These are phyloP conservation scores for Onychomys torridus DNA, from an alignment of 2,797 vertebrate genomes.

Conservation along the genomic window DNA sequence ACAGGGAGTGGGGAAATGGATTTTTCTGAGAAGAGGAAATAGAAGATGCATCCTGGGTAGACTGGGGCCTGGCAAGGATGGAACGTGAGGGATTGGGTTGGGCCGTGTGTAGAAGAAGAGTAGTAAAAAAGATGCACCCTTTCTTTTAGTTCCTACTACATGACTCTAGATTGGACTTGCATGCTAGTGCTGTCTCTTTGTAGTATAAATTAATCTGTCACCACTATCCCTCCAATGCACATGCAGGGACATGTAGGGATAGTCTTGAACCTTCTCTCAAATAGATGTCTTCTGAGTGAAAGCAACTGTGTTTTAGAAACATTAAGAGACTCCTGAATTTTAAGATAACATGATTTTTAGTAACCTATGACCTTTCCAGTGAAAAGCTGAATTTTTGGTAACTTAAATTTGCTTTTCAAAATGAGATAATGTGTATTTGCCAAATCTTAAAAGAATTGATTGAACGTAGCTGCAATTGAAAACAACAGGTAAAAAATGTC, in stretches of 20 bases:
- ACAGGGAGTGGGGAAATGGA: no score
- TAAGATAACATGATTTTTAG: neutral
- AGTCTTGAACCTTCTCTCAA: neutral
- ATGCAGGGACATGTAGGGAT: neutral
- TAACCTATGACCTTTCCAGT: neutral
- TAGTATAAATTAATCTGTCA: neutral
- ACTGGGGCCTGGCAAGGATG: no score
- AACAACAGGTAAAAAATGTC: neutral
- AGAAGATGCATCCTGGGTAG: no score
- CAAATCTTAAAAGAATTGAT: neutral
- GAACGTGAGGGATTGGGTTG: no score
- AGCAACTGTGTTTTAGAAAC: neutral
- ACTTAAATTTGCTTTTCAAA: neutral
- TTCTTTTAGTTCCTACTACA: neutral
- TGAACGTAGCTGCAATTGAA: neutral
- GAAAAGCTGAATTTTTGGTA: neutral
- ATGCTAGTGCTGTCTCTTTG: neutral
- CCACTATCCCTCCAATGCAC: neutral
- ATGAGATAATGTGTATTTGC: neutral
- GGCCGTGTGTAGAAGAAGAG: fast-evolving
- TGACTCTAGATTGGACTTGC: neutral
- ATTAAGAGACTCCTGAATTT: neutral
- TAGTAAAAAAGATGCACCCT: neutral
- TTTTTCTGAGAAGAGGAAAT: no score
- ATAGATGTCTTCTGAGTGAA: neutral